These are phyloP conservation scores for Rallus limicola DNA, from an alignment of 2,113 vertebrate species.

Conservation along the genomic window DNA sequence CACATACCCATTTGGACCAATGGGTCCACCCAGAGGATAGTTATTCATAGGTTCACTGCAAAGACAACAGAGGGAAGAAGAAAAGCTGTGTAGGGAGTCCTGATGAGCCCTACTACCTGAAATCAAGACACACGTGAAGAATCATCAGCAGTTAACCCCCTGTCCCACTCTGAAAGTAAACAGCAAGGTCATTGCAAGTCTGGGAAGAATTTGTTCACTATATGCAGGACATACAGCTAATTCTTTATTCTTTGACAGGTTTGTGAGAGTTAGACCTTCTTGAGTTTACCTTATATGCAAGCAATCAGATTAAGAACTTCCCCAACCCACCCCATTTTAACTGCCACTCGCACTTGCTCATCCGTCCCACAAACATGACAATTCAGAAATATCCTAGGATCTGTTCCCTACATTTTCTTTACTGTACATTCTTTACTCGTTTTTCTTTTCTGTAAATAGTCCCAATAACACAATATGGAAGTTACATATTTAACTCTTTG, in stretches of 20 bases:
- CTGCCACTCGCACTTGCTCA: background rate
- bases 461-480: background rate
- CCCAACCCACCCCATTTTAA: background rate
- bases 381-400: background rate
- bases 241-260: background rate
- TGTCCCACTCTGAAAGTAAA: background rate
- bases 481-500: background rate
- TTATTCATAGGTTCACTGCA: background rate
- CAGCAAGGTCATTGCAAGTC: background rate
- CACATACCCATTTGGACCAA: background rate
- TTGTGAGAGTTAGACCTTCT: background rate
- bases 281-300: background rate
- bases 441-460: background rate
- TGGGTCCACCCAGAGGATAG: background rate
- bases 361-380: background rate
- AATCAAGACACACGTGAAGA: background rate
- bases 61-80: background rate
- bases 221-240: background rate
- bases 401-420: background rate
- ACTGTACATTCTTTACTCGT: background rate
- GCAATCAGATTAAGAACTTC: background rate
- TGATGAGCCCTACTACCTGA: background rate
- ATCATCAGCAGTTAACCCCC: background rate
- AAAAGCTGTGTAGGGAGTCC: rapidly evolving
- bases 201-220: background rate